Evolutionary conservation across 2,888 invertebrate species (phyloP), one percentile per base, ranked within the genome.

Genomic region (Catocala fraxini): DNA sequence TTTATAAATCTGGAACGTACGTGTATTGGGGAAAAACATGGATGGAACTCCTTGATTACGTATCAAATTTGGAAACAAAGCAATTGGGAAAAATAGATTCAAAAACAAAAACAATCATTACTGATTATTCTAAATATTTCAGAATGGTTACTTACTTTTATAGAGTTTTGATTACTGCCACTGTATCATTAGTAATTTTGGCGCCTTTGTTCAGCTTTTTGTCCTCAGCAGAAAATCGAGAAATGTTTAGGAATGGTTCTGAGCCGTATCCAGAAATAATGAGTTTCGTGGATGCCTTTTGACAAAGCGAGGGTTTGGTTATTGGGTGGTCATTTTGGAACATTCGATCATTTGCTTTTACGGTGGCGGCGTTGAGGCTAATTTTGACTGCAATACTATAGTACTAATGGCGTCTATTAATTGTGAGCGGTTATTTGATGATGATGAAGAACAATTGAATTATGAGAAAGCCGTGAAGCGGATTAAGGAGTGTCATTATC

Each of bases 271-370:
- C 93, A 46, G 91, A 92, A 76, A 89, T 92, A 56, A 81, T 92
- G 77, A 92, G 92, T 53, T n/a, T 90, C 92, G 2, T 93, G 92
- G 92, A 67, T 85, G 2, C 92, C 92, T 3, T 89, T 90, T 59
- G 86, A 93, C 58, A 88, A 81, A 64, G 0, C 76, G 71, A 62
- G 88, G 90, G 0, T 59, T 70, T 0, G 92, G 92, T 0, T 93
- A 90, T 74, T 88, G 85, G 80, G 15, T 81, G 0, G 70, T 83
- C 43, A 67, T 80, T 59, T 7, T 87, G 5, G 80, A 85, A 48
- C 92, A 93, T 46, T 62, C 80, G 0, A 59, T 85, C 25, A 86
- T 89, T 49, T 88, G 86, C 60, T 79, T 87, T n/a, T 91, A 92
- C 49, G 93, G 93, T 0, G 92, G 91, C 1, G 87, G 89, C 6